Percentiles rank a stretch among this genome's conserved stretches.
Evolutionary conservation across 2,888 invertebrate species (phyloP).

Genomic region (Patella caerulea): DNA sequence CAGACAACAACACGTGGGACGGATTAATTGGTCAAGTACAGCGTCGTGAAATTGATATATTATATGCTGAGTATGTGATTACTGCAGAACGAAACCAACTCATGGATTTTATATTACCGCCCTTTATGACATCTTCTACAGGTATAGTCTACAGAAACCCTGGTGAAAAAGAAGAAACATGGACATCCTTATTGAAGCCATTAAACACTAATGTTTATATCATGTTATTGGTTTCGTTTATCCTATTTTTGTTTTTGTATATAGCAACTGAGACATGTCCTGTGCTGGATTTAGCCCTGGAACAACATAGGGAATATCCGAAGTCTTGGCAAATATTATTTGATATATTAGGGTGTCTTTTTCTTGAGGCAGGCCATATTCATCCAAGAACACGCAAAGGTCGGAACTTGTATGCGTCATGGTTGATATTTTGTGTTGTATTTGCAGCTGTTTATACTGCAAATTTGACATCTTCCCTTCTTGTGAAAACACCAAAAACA

Average conservation of each 20-base stretch:
- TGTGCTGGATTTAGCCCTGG: neutral
- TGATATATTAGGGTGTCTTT: conserved; percentile 8
- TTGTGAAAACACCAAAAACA: neutral
- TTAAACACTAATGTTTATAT: neutral
- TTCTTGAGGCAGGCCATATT: neutral
- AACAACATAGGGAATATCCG: neutral
- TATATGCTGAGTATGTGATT: conserved; percentile 10
- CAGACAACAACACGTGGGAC: neutral
- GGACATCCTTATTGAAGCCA: neutral
- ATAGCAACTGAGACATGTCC: conserved; percentile 1
- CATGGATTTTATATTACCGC: conserved; percentile 18
- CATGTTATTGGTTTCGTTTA: neutral
- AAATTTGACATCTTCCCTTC: neutral
- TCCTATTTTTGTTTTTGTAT: neutral
- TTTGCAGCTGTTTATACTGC: conserved; percentile 18
- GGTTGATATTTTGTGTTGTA: conserved; percentile 20
- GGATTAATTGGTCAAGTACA: neutral
- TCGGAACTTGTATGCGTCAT: conserved; percentile 5
- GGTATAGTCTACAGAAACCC: conserved; percentile 13
- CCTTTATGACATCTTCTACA: conserved; percentile 1
- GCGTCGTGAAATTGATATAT: conserved; percentile 7
- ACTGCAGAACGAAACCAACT: conserved; percentile 1
- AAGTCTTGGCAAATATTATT: conserved; percentile 5
- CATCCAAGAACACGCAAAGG: conserved; percentile 4
- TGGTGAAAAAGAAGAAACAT: conserved; percentile 1